phyloP scores from a whole-genome alignment of 2,888 invertebrate genomes.

The Aphidius colemani region DNA sequence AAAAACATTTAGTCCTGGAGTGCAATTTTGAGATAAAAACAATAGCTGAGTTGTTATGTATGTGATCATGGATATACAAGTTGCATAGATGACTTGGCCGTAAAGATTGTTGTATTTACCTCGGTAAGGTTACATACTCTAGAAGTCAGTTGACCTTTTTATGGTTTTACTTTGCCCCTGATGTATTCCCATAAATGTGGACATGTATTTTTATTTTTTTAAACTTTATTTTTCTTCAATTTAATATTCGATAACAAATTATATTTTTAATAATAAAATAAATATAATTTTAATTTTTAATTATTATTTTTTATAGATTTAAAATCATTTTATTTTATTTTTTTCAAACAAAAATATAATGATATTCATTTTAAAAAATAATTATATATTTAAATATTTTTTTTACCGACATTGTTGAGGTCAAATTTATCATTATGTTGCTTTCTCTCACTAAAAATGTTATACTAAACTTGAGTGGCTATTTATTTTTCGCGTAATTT shows the following conservation, averaged over 20 bases:
- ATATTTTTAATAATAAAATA: neutral
- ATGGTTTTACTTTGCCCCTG: slow-evolving; percentile 39
- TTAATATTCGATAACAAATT: slow-evolving; percentile 4
- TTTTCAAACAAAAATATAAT: too few species aligned
- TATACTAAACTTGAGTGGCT: slow-evolving; percentile 19
- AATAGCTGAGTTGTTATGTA: slow-evolving; percentile 21
- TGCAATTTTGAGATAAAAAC: slow-evolving; percentile 24
- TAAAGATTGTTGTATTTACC: slow-evolving; percentile 12
- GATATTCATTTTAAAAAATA: neutral
- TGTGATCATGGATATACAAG: too few species aligned
- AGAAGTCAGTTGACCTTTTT: slow-evolving; percentile 43
- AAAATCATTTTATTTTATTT: slow-evolving; percentile 2
- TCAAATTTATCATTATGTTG: neutral
- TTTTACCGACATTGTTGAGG: too few species aligned
- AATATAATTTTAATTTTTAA: neutral
- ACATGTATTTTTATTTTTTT: slow-evolving; percentile 21
- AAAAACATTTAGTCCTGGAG: neutral
- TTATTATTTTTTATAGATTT: too few species aligned
- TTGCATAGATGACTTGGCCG: too few species aligned
- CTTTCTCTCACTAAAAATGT: neutral
- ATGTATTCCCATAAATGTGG: slow-evolving; percentile 45
- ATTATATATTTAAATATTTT: neutral
- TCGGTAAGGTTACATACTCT: slow-evolving; percentile 40
- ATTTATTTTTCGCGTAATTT: slow-evolving; percentile 49
- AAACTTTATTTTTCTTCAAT: neutral